A percentile compares a stretch with the other conserved stretches of the same genome.
phyloP scores from a whole-genome alignment of 2,888 invertebrate species.

The Agrypnus murinus region DNA sequence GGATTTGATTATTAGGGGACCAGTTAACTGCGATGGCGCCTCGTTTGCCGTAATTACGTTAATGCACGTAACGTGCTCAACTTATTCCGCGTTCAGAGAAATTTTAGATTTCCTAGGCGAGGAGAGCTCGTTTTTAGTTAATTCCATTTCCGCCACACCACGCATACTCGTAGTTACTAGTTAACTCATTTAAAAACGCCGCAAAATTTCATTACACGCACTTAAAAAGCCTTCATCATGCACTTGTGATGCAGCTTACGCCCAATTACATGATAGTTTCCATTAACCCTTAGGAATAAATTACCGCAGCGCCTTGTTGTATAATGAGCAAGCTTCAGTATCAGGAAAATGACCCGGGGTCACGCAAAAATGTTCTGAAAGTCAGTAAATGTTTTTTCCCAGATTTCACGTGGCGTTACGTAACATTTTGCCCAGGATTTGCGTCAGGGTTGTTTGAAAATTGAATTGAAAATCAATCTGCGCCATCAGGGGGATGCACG shows the following conservation, averaged over 20 bases:
- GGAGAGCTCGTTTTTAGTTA: conserved; percentile 43
- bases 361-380: conserved; percentile 7
- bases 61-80: conserved; percentile 57
- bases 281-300: conserved; percentile 23
- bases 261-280: conserved; percentile 25
- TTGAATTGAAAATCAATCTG: conserved; percentile 67
- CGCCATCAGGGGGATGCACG: conserved; percentile 57
- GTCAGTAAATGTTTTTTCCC: not conserved
- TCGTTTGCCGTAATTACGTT: conserved; percentile 56
- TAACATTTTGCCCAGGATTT: conserved; percentile 6
- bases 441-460: conserved; percentile 4
- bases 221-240: conserved; percentile 22
- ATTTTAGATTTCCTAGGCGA: conserved; percentile 45
- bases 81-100: conserved; percentile 51
- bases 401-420: not conserved
- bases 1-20: conserved; percentile 54
- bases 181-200: conserved; percentile 39
- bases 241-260: conserved; percentile 22
- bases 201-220: conserved; percentile 28
- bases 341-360: conserved; percentile 3
- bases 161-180: conserved; percentile 4
- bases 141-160: conserved; percentile 40
- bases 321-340: conserved; percentile 21
- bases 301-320: not conserved
- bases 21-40: conserved; percentile 54